A percentile compares a stretch with the other conserved stretches of the same genome.
Evolutionary conservation across 2,113 vertebrate genomes (phyloP).

Genomic region (Passer domesticus): DNA sequence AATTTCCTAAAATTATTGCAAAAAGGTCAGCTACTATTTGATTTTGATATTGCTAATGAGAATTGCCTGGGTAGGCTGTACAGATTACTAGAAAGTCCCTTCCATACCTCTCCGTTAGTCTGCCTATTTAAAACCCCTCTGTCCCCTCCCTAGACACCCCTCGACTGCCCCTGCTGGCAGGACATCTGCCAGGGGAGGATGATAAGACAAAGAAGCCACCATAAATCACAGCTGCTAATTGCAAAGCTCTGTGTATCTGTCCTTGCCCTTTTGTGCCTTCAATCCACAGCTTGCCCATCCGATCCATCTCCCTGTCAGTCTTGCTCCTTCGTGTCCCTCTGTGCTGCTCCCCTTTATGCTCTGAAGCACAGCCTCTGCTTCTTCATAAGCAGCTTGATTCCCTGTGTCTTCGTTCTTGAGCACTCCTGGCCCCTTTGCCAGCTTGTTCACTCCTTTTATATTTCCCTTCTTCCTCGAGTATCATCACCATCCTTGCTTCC

Average conservation of each 20-base stretch:
- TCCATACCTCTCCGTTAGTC: not conserved
- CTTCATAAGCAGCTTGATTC: not conserved
- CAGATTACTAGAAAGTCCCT: not conserved
- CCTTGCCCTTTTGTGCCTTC: conserved; percentile 26
- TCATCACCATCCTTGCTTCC: not conserved
- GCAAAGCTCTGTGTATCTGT: not conserved
- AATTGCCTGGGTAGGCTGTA: not conserved
- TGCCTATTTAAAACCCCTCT: not conserved
- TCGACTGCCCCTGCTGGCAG: not conserved
- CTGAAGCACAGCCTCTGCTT: not conserved
- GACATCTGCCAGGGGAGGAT: conserved; percentile 12
- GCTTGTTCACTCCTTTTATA: not conserved
- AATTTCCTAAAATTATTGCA: not conserved
- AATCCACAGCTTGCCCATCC: not conserved
- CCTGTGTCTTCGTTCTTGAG: not conserved
- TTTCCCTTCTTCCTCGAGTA: not conserved
- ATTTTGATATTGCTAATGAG: not conserved
- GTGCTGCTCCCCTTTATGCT: not conserved
- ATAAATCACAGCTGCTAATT: conserved; percentile 45
- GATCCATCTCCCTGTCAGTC: not conserved
- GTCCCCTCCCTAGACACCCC: not conserved
- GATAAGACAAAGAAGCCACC: not conserved
- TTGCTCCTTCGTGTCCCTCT: not conserved
- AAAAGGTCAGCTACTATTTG: not conserved
- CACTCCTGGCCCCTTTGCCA: not conserved